Evolutionary conservation across 2,888 invertebrate species (phyloP).

Genomic region (Callinectes sapidus): DNA sequence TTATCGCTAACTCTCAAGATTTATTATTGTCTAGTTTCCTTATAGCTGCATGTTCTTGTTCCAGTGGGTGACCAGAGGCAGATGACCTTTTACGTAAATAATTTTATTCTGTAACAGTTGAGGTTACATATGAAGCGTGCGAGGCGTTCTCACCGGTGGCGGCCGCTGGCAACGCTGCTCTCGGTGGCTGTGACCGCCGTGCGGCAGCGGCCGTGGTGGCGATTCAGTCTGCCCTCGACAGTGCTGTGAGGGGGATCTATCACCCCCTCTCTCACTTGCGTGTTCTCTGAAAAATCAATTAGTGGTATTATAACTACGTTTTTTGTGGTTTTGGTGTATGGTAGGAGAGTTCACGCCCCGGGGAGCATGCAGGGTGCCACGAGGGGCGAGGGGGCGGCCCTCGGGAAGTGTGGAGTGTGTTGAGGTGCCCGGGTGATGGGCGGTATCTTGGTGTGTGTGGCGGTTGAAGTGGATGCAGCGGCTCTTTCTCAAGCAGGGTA

Average conservation of each 20-base stretch:
- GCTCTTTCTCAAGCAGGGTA: slow-evolving; percentile 35
- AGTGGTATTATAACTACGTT: background rate
- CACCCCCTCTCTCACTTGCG: slow-evolving; percentile 44
- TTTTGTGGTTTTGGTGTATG: background rate
- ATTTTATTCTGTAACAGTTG: background rate
- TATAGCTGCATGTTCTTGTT: background rate
- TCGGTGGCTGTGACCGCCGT: slow-evolving; percentile 48
- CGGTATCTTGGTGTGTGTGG: slow-evolving; percentile 39
- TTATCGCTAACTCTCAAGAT: background rate
- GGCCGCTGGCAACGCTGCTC: slow-evolving; percentile 39
- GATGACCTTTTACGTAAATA: background rate
- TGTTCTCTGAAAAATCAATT: slow-evolving; percentile 49
- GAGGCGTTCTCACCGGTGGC: slow-evolving; percentile 3
- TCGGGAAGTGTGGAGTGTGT: background rate
- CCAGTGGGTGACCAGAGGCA: background rate
- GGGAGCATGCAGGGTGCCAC: slow-evolving; percentile 27
- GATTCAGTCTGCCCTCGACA: slow-evolving; percentile 42
- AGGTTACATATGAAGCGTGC: background rate
- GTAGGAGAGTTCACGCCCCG: background rate
- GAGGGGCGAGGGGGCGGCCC: slow-evolving; percentile 10
- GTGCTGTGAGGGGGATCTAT: slow-evolving; percentile 42
- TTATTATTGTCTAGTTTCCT: background rate
- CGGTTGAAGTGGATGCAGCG: slow-evolving; percentile 39
- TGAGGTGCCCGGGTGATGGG: slow-evolving; percentile 55
- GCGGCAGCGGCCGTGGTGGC: background rate